Base-by-base conservation (phyloP, 1,140 invertebrate genomes). In the Stegodyphus dumicola region DNA sequence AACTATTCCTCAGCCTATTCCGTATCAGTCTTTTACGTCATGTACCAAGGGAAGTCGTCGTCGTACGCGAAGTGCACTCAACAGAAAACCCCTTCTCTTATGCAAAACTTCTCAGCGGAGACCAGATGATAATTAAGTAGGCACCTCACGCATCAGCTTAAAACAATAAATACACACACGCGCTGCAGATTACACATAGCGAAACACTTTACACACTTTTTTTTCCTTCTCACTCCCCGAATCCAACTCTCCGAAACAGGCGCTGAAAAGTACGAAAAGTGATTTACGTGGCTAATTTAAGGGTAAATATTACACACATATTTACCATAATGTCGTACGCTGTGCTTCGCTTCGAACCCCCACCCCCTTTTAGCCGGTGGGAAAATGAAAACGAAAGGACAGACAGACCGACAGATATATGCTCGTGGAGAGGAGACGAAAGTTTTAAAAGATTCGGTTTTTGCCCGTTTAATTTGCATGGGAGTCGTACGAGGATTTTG, bases 361-460 rank as follows among this genome's bases (percentile, higher is more conserved):
- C 65, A 7, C 11, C 9, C 56, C 56, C 56, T 60, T 60, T 9
- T 10, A 15, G 56, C 5, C 9, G 56, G 56, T 60, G 9, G 65
- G 65, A 18, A 17, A 13, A 17, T 13, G 65, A 67, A 67, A 67
- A 67, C 56, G 56, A 60, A 60, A 60, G 15, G 56, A 33, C 56
- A 56, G 13, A 56, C 7, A 9, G 17, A 67, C 65, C 13, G 65
- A 67, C 65, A 67, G 65, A 67, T 17, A 67, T 17, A 67, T 17
- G 56, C 56, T 9, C 56, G 1, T 5, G 56, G 15, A 60, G 56
- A 15, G 56, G 5, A 67, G 65, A n/a, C 15, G 6, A 5, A 67
- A 67, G 65, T 67, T 67, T 67, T 17, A 67, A 67, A 67, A 67
- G 65, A 67, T 67, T 67, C n/a, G 65, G 65, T 67, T 67, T 67